Conservation (phyloP, 1,140 invertebrate species). For the Drosophila nikananu region DNA sequence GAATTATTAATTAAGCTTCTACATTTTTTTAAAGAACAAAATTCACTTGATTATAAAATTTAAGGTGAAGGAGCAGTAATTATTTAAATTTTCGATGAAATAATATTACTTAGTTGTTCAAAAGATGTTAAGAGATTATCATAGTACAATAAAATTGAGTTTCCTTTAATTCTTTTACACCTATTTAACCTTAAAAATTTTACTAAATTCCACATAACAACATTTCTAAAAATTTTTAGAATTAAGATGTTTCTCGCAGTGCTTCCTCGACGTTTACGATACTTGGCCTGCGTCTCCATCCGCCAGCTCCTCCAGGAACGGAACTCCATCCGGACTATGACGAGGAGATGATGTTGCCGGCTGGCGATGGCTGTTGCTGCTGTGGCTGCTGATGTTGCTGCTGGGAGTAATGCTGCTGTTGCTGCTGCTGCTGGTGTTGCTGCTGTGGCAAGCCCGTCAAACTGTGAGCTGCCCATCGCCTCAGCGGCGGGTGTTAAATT, state of each 20-base stretch:
- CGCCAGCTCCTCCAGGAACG: slow-evolving; percentile 15
- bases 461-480: slow-evolving; percentile 49
- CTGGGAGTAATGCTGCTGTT: slow-evolving; percentile 13
- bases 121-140: no score
- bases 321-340: slow-evolving; percentile 36
- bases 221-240: not conserved
- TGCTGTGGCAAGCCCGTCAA: slow-evolving; percentile 62
- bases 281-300: slow-evolving; percentile 16
- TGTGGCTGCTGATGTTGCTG: slow-evolving; percentile 32
- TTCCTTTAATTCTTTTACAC: no score
- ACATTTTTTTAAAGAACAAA: not conserved
- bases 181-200: not conserved
- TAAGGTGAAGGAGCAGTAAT: no score
- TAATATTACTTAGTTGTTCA: no score
- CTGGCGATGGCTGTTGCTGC: slow-evolving; percentile 24
- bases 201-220: not conserved
- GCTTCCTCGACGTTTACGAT: slow-evolving; percentile 66
- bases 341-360: slow-evolving; percentile 49
- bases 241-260: not conserved
- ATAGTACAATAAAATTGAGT: no score
- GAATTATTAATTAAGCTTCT: not conserved
- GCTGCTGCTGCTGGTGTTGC: slow-evolving; percentile 34
- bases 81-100: no score
- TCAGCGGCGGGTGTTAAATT: slow-evolving; percentile 70
- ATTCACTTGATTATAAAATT: not conserved